Base-by-base conservation (phyloP, 2,113 vertebrate species). In the Pavo muticus region DNA sequence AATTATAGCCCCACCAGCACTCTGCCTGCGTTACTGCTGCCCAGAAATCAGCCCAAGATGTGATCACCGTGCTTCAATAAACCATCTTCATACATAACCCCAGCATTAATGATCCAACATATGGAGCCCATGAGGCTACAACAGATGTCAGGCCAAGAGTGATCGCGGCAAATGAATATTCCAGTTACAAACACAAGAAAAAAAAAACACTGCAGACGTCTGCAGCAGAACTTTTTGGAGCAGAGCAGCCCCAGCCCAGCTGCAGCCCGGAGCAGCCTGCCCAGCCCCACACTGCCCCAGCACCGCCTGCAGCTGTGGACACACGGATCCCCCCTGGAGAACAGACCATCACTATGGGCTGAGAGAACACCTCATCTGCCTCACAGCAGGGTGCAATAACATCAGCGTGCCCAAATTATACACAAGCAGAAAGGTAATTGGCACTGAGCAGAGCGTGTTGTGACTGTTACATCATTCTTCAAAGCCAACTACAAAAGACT, bases 401-500 rank as follows among this genome's bases (percentile, higher is more conserved):
- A 95, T 82, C 96, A 96, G 91, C 92, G 54, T 88, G 72, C 72
- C 83, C 95, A 95, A 96, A 96, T 95, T 94, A 94, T 65, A 90
- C 76, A 76, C 88, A 61, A 87, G 89, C 85, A 92, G 82, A 80
- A 95, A 93, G 88, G 93, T 90, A 88, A 97, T 65, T 95, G 95
- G 96, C 94, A 94, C 47, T 2, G 57, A 90, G 88, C 92, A 54
- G 83, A 87, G 85, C 48, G 7, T 95, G 91, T 93, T 95, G 93
- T 96, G 96, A 95, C 87, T 95, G 93, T 61, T 90, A 78, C 54
- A 59, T 97, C 80, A 67, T 77, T 95, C 95, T 84, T 94, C 52
- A 78, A 87, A 96, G 87, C 93, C 84, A 89, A 30, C 83, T 35
- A 97, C 92, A 97, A 97, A 95, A 97, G 94, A 63, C 87, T 61